Evolutionary conservation across 2,888 invertebrate genomes (phyloP).

Genomic region (Pterostichus madidus): DNA sequence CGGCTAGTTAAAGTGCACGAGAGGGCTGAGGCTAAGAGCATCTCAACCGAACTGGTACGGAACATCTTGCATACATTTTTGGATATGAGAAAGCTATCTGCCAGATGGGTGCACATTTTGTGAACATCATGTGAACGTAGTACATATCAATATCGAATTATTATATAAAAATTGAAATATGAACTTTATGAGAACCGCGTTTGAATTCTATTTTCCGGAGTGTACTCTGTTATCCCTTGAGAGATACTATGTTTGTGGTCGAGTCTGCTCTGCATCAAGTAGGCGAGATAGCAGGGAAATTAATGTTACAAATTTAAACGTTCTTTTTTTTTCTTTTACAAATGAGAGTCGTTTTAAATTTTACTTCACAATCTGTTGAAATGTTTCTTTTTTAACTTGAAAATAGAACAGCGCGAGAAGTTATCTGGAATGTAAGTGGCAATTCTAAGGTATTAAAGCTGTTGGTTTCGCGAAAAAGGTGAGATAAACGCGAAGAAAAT

Average conservation of each 20-base stretch:
- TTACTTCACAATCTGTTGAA: conserved; percentile 65
- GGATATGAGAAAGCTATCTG: no score
- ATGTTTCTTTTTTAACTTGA: conserved; percentile 59
- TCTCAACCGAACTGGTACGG: no score
- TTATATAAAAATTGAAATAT: background rate
- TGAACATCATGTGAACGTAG: no score
- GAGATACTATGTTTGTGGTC: conserved; percentile 38
- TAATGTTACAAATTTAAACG: conserved; percentile 66
- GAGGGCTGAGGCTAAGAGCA: no score
- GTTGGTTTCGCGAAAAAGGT: conserved; percentile 40
- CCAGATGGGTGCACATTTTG: no score
- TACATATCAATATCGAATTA: no score
- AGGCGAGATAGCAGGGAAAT: conserved; percentile 61
- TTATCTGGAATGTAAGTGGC: conserved; percentile 53
- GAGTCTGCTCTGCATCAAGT: conserved; percentile 40
- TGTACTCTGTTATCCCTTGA: background rate
- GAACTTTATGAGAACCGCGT: background rate
- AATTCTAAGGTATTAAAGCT: conserved; percentile 41
- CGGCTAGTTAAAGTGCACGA: no score
- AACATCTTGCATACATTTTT: no score
- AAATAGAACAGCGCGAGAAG: conserved; percentile 51
- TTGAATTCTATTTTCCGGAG: background rate
- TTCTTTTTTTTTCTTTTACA: conserved; percentile 53
- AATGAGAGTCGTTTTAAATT: conserved; percentile 62
- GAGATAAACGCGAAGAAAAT: conserved; percentile 43